Evolutionary conservation across 2,888 invertebrate species (phyloP).

Genomic region (Oscheius myriophilus): DNA sequence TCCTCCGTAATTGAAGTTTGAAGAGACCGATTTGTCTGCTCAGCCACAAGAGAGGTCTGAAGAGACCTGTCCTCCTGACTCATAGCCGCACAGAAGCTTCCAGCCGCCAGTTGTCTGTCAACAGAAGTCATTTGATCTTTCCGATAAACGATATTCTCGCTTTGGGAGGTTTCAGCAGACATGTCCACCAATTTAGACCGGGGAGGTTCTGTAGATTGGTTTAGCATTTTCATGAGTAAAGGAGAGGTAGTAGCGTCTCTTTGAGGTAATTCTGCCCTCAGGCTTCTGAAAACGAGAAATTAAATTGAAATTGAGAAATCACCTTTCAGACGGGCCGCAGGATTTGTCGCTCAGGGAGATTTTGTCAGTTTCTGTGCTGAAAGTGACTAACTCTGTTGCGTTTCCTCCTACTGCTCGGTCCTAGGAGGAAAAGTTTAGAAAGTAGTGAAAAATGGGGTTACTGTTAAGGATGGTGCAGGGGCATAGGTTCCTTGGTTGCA

Average conservation of each 20-base stretch:
- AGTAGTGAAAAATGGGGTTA: not conserved
- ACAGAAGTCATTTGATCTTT: constrained; percentile 5
- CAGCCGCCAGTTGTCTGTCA: not conserved
- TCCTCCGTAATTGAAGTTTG: constrained; percentile 1
- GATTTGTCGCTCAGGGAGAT: too few relatives aligned
- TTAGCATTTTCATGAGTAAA: not conserved
- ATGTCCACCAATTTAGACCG: constrained; percentile 5
- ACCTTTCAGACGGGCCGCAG: too few relatives aligned
- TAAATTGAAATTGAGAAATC: too few relatives aligned
- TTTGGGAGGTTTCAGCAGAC: constrained; percentile 22
- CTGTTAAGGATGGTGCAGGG: not conserved
- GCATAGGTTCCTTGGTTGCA: constrained; percentile 24
- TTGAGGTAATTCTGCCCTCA: not conserved
- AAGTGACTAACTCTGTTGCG: constrained; percentile 4
- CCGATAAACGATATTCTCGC: not conserved
- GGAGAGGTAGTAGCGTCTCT: constrained; percentile 23
- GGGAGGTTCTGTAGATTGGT: not conserved
- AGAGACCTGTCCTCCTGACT: constrained; percentile 14
- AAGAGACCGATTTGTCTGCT: not conserved
- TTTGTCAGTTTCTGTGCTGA: not conserved
- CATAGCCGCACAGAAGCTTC: not conserved
- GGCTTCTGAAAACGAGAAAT: not conserved
- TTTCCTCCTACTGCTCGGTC: constrained; percentile 16
- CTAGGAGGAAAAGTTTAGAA: not conserved
- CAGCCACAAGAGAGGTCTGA: constrained; percentile 19